A percentile compares a stretch with the other conserved stretches of the same genome.
Conservation (phyloP, 2,113 vertebrate genomes). For the Pterocles burchelli region DNA sequence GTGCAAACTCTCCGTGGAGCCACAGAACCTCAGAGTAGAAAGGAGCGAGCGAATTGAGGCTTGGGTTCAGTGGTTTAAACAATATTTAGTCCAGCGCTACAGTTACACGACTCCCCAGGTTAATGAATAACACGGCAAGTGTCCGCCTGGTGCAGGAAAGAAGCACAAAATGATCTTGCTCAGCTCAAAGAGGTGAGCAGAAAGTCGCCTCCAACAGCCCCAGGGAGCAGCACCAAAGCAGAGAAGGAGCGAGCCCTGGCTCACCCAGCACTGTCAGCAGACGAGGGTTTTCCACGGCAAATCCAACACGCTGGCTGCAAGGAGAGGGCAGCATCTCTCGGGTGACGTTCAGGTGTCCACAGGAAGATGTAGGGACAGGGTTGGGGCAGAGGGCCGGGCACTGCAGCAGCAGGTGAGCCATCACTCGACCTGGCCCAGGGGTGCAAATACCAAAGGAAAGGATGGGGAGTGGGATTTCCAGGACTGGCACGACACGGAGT, state of each 20-base stretch:
- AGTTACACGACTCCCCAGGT: neutral
- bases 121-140: neutral
- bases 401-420: neutral
- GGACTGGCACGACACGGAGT: neutral
- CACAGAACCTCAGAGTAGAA: neutral
- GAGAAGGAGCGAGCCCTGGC: neutral
- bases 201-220: neutral
- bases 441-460: neutral
- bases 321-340: neutral
- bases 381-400: neutral
- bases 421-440: neutral
- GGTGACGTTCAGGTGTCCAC: neutral
- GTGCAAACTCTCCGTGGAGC: neutral
- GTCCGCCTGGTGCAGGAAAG: neutral
- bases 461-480: neutral
- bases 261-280: neutral
- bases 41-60: neutral
- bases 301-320: neutral
- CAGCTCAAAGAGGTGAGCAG: neutral
- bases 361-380: neutral
- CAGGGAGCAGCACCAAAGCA: neutral
- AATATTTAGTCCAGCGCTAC: neutral
- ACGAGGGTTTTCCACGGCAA: neutral
- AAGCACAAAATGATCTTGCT: neutral
- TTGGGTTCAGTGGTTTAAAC: neutral